phyloP scores from a whole-genome alignment of 2,113 vertebrate genomes.

The Protobothrops mucrosquamatus region DNA sequence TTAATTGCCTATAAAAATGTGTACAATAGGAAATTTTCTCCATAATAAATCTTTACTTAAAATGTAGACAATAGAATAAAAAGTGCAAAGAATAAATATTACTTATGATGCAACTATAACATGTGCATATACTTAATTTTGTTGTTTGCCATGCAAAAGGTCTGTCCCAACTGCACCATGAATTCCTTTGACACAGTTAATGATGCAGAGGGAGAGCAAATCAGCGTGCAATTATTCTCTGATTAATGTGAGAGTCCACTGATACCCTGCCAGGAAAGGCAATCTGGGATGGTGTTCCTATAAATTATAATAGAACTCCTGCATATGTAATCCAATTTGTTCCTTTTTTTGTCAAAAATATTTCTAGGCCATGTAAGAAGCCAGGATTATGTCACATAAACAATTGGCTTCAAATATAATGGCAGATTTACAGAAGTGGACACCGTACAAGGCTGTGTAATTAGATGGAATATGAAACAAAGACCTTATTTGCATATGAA shows the following conservation, averaged over 20 bases:
- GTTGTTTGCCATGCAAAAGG: not conserved
- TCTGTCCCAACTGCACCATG: not conserved
- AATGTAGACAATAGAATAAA: not conserved
- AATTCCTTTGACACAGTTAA: not conserved
- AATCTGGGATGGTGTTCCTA: not conserved
- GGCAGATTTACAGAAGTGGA: conserved; percentile 20
- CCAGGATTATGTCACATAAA: conserved; percentile 18
- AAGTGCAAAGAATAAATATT: not conserved
- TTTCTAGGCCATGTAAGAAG: conserved; percentile 9
- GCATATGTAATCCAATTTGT: conserved; percentile 33
- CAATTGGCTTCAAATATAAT: conserved; percentile 16
- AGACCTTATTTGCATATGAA: conserved; percentile 27
- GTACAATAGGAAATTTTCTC: not conserved
- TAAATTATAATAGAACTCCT: conserved; percentile 13
- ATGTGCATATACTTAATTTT: not conserved
- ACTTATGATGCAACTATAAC: not conserved
- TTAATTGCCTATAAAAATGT: not conserved
- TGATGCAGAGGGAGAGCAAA: conserved; percentile 5
- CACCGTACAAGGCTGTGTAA: conserved; percentile 18
- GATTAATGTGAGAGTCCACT: conserved; percentile 15
- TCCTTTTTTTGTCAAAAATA: conserved; percentile 14
- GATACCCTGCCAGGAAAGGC: not conserved
- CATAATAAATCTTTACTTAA: not conserved
- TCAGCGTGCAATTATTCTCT: conserved; percentile 1
- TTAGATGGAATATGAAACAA: conserved; percentile 19